phyloP scores from a whole-genome alignment of 2,113 vertebrate genomes.

The Elephantulus edwardii region DNA sequence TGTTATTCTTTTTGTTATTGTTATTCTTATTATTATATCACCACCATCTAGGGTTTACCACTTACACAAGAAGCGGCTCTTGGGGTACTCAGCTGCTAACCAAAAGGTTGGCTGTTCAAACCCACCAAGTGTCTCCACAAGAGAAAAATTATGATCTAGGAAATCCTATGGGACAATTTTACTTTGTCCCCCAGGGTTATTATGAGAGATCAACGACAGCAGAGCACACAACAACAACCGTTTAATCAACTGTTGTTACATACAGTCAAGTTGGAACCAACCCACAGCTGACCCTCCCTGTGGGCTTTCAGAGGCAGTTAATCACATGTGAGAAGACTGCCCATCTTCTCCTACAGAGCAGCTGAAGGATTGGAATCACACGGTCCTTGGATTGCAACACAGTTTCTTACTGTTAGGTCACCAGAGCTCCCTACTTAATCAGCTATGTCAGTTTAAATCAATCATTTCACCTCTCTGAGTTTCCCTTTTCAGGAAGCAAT shows the following conservation, averaged over 20 bases:
- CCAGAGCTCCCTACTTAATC: not conserved
- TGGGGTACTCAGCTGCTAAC: not conserved
- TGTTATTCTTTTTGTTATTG: too few species aligned
- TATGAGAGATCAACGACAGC: too few species aligned
- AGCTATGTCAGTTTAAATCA: not conserved
- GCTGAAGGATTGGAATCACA: too few species aligned
- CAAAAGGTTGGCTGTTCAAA: not conserved
- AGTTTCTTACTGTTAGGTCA: too few species aligned
- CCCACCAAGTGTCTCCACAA: not conserved
- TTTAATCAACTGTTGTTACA: too few species aligned
- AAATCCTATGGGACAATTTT: not conserved
- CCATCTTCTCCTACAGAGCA: too few species aligned
- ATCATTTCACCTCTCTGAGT: not conserved
- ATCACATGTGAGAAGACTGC: too few species aligned
- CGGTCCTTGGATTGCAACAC: too few species aligned
- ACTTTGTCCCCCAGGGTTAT: not conserved
- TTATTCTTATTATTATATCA: not conserved
- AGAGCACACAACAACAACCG: too few species aligned
- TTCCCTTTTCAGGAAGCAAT: not conserved
- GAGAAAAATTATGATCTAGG: not conserved
- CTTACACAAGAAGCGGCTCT: not conserved
- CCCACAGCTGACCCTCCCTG: too few species aligned
- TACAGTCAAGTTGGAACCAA: too few species aligned
- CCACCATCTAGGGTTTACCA: not conserved
- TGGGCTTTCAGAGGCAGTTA: too few species aligned